A percentile compares a stretch with the other conserved stretches of the same genome.
These are phyloP conservation scores for Trissonchulus sp. DNA, from an alignment of 2,888 invertebrate species.

Conservation along the genomic window DNA sequence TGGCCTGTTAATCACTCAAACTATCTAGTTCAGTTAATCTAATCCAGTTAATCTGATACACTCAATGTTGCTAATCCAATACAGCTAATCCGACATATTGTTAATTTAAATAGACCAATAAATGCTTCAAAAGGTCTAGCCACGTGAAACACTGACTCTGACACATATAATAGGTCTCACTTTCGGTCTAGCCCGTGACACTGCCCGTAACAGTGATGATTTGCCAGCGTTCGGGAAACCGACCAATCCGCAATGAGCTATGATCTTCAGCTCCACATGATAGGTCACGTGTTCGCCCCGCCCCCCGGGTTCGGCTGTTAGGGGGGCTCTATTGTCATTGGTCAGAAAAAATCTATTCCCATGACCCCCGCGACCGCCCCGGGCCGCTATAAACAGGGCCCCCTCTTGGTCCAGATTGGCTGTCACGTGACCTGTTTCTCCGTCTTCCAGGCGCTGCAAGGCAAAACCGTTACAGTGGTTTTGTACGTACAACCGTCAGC, in stretches of 20 bases:
- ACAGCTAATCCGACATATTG: no score
- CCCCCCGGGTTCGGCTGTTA: slow-evolving; percentile 78
- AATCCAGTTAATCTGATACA: no score
- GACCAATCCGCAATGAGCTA: slow-evolving; percentile 88
- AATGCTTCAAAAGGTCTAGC: no score
- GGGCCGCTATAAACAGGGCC: slow-evolving; percentile 79
- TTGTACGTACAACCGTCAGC: slow-evolving; percentile 78
- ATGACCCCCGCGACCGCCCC: slow-evolving; percentile 90
- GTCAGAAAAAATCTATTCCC: slow-evolving; percentile 87
- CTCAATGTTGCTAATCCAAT: no score
- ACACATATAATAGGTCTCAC: no score
- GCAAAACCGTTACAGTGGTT: no score
- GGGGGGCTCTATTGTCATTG: slow-evolving; percentile 69
- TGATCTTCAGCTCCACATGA: slow-evolving; percentile 73
- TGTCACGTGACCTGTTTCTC: slow-evolving; percentile 57
- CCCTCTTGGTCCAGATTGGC: slow-evolving; percentile 65
- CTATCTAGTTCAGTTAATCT: no score
- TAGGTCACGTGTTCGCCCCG: slow-evolving; percentile 69
- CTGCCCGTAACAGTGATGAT: slow-evolving; percentile 75
- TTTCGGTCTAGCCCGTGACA: slow-evolving; percentile 78
- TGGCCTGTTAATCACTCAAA: no score
- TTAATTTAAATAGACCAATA: no score
- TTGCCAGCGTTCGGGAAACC: slow-evolving; percentile 91
- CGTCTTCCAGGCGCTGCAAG: slow-evolving; percentile 59
- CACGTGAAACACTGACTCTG: no score